Evolutionary conservation across 1,140 invertebrate genomes (phyloP).

Genomic region (Drosophila quadrilineata): DNA sequence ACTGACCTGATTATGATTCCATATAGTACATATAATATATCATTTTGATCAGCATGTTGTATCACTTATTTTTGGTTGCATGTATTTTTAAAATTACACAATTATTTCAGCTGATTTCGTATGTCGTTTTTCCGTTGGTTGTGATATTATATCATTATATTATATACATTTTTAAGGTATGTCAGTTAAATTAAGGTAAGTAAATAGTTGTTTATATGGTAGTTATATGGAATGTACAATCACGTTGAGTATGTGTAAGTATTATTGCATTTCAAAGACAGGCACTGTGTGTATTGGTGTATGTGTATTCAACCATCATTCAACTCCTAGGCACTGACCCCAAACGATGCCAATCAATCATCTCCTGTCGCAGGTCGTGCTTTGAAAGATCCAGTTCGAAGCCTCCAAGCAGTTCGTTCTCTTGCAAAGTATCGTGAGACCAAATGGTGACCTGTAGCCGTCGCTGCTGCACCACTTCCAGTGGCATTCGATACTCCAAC

Average conservation of each 20-base stretch:
- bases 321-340: constrained; percentile 83
- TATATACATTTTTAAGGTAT: constrained; percentile 4
- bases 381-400: constrained; percentile 88
- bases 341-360: constrained; percentile 90
- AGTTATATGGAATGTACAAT: constrained; percentile 72
- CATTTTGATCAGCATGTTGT: constrained; percentile 16
- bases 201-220: constrained; percentile 26
- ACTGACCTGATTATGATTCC: constrained; percentile 14
- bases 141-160: constrained; percentile 11
- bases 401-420: constrained; percentile 96
- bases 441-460: constrained; percentile 95
- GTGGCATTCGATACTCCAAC: constrained; percentile 93
- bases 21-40: constrained; percentile 4
- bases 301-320: constrained; percentile 13
- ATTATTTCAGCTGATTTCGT: constrained; percentile 17
- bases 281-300: constrained; percentile 42
- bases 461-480: constrained; percentile 89
- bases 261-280: constrained; percentile 69
- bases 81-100: constrained; percentile 13
- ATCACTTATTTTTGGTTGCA: constrained; percentile 38
- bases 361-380: constrained; percentile 89
- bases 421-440: constrained; percentile 97
- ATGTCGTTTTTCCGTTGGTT: not conserved
- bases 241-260: constrained; percentile 70
- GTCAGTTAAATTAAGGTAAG: constrained; percentile 31